Percentiles rank a stretch among this genome's conserved stretches.
Conservation (phyloP, 2,888 invertebrate genomes). For the Sinhomidia bicolor region DNA sequence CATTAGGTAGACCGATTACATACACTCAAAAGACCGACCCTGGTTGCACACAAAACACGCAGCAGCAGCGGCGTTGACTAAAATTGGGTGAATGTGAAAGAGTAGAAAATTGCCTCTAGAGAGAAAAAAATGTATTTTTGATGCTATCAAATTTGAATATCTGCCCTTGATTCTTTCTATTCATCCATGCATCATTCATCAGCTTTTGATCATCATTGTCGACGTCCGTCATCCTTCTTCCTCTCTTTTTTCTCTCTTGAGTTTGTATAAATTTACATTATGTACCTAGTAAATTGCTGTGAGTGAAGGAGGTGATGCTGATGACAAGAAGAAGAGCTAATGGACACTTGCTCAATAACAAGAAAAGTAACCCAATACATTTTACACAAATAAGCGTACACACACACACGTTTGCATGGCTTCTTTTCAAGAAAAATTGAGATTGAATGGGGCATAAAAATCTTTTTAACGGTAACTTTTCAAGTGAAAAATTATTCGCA, state of each 20-base stretch:
- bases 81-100: slow-evolving; percentile 58
- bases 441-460: slow-evolving; percentile 53
- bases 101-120: slow-evolving; percentile 54
- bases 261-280: background rate
- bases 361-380: slow-evolving; percentile 22
- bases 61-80: background rate
- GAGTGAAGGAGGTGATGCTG: slow-evolving; percentile 40
- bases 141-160: slow-evolving; percentile 69
- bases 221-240: slow-evolving; percentile 47
- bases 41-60: slow-evolving; percentile 50
- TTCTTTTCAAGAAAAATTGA: slow-evolving; percentile 44
- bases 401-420: background rate
- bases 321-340: slow-evolving; percentile 64
- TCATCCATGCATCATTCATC: slow-evolving; percentile 55
- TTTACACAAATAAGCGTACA: background rate
- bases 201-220: slow-evolving; percentile 59
- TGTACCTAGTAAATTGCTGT: slow-evolving; percentile 59
- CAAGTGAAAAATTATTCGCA: slow-evolving; percentile 50
- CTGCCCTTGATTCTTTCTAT: slow-evolving; percentile 65
- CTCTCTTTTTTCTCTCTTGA: background rate
- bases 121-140: slow-evolving; percentile 49
- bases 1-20: slow-evolving; percentile 19
- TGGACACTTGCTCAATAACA: slow-evolving; percentile 56
- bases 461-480: slow-evolving; percentile 59
- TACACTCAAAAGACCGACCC: slow-evolving; percentile 20